A percentile compares a stretch with the other conserved stretches of the same genome.
These are phyloP conservation scores for Cephus cinctus DNA, from an alignment of 1,140 invertebrate species.

Conservation along the genomic window DNA sequence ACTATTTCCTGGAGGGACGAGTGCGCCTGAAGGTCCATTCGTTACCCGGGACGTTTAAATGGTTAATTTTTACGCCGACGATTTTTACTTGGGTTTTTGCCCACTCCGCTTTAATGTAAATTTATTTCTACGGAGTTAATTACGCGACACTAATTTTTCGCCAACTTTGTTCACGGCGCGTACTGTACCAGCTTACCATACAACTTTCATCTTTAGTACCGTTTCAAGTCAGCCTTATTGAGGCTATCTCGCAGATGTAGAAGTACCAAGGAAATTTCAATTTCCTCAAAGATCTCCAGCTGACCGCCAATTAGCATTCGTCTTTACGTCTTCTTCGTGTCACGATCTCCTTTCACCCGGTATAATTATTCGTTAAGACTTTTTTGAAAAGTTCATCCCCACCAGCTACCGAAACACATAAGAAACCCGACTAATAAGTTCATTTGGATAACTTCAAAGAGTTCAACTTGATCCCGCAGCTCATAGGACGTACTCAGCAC, in stretches of 20 bases:
- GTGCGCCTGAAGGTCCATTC: conserved; percentile 41
- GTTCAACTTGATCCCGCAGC: too few relatives aligned
- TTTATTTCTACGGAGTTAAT: conserved; percentile 51
- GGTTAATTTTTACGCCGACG: conserved; percentile 46
- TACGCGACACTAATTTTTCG: conserved; percentile 52
- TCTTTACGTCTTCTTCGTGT: too few relatives aligned
- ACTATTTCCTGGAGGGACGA: conserved; percentile 23
- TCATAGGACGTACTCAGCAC: too few relatives aligned
- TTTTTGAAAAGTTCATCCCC: too few relatives aligned
- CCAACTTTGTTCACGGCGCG: conserved; percentile 41
- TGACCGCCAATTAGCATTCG: not conserved
- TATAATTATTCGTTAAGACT: too few relatives aligned
- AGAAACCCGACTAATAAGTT: too few relatives aligned
- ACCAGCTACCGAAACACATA: too few relatives aligned
- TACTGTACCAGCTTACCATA: conserved; percentile 10
- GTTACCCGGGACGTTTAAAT: conserved; percentile 40
- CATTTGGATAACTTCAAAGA: too few relatives aligned
- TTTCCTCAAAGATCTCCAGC: not conserved
- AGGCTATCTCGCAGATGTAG: not conserved
- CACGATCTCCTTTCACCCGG: too few relatives aligned
- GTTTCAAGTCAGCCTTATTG: not conserved
- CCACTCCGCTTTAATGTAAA: conserved; percentile 44
- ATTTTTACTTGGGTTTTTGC: conserved; percentile 26
- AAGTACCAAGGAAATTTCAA: not conserved
- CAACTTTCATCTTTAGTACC: not conserved